These are phyloP conservation scores for Gasterosteus nipponicus DNA, from an alignment of 2,113 vertebrate genomes.

Conservation along the genomic window DNA sequence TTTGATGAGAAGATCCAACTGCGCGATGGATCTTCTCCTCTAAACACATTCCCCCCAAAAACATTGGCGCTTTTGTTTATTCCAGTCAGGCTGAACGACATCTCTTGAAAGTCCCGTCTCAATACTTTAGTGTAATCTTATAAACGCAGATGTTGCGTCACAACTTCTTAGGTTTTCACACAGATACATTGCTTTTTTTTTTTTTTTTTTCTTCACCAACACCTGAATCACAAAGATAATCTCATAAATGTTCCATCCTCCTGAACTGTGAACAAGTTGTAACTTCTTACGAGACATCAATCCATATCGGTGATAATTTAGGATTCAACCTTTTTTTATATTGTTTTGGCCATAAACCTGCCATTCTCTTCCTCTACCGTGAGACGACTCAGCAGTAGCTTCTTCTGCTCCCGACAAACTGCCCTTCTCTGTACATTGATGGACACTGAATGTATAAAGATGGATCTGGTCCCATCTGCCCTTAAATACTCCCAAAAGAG, in stretches of 20 bases:
- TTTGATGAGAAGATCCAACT: not conserved
- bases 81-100: slow-evolving; percentile 4
- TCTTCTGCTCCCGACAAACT: slow-evolving; percentile 13
- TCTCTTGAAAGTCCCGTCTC: slow-evolving; percentile 32
- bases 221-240: slow-evolving; percentile 58
- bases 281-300: slow-evolving; percentile 4
- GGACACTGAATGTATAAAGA: slow-evolving; percentile 13
- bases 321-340: not conserved
- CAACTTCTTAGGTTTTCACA: slow-evolving; percentile 38
- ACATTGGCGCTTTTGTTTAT: slow-evolving; percentile 7
- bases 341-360: slow-evolving; percentile 15
- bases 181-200: slow-evolving; percentile 12
- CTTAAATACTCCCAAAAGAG: slow-evolving; percentile 63
- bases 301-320: slow-evolving; percentile 15
- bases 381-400: not conserved
- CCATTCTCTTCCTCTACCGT: not conserved
- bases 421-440: slow-evolving; percentile 32
- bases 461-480: slow-evolving; percentile 61
- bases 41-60: not conserved
- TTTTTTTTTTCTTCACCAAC: slow-evolving; percentile 19
- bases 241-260: slow-evolving; percentile 40
- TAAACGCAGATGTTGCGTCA: slow-evolving; percentile 49
- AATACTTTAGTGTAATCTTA: slow-evolving; percentile 62
- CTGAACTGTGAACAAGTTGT: slow-evolving; percentile 36
- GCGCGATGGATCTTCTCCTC: not conserved